These are phyloP conservation scores for Caradrina kadenii DNA, from an alignment of 2,888 invertebrate genomes.

Conservation along the genomic window DNA sequence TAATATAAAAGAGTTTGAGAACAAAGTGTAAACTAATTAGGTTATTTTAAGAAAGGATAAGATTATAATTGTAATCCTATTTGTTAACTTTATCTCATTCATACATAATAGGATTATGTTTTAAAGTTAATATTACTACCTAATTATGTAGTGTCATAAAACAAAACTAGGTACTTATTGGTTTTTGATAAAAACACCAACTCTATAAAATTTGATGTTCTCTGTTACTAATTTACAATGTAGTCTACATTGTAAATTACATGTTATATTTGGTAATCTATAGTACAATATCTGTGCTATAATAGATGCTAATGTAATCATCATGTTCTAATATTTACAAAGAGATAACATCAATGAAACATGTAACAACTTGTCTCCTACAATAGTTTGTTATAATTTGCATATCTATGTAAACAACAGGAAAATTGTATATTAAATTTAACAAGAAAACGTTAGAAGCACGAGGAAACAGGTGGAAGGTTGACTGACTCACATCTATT, in stretches of 20 bases:
- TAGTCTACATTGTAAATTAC: neutral
- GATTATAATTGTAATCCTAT: neutral
- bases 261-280: neutral
- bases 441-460: slow-evolving; percentile 18
- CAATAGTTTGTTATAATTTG: slow-evolving; percentile 28
- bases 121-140: neutral
- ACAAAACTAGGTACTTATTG: slow-evolving; percentile 6
- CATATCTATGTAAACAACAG: slow-evolving; percentile 52
- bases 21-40: neutral
- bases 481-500: slow-evolving; percentile 49
- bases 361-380: slow-evolving; percentile 8
- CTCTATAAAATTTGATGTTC: slow-evolving; percentile 1
- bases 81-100: neutral
- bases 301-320: slow-evolving; percentile 25
- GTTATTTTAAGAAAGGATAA: neutral
- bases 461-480: slow-evolving; percentile 27
- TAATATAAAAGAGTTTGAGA: neutral
- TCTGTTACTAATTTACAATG: neutral
- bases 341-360: slow-evolving; percentile 38
- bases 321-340: slow-evolving; percentile 42
- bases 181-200: slow-evolving; percentile 19
- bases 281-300: neutral
- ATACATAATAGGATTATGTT: slow-evolving; percentile 4
- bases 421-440: slow-evolving; percentile 21
- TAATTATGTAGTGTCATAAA: slow-evolving; percentile 1